A percentile compares a stretch with the other conserved stretches of the same genome.
Evolutionary conservation across 35 echinoderm and acorn worm genomes (phyloP).

Genomic region (Patiria miniata): DNA sequence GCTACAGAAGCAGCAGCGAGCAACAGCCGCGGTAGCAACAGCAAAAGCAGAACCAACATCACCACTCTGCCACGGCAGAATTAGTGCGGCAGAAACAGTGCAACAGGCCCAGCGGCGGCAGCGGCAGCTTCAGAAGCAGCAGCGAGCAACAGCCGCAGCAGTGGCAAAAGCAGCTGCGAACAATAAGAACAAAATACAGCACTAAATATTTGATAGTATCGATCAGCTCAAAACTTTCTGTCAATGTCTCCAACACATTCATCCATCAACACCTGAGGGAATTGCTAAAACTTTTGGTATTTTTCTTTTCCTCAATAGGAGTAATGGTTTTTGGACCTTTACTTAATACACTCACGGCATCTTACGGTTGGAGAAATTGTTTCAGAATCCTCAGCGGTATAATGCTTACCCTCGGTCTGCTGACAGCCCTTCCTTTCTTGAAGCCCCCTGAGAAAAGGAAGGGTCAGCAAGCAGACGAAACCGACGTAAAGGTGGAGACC

Average conservation of each 20-base stretch:
- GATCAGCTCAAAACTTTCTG: too few species aligned
- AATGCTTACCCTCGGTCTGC: not conserved
- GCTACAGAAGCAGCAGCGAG: too few species aligned
- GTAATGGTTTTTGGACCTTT: not conserved
- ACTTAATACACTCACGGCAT: not conserved
- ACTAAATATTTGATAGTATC: too few species aligned
- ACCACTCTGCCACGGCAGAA: too few species aligned
- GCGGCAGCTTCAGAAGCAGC: not conserved
- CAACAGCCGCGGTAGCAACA: too few species aligned
- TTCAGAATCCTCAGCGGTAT: not conserved
- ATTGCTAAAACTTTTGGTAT: not conserved
- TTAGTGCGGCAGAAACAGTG: too few species aligned
- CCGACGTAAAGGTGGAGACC: not conserved
- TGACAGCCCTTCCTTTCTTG: not conserved
- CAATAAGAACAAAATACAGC: too few species aligned
- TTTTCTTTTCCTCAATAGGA: not conserved
- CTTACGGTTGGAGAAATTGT: not conserved
- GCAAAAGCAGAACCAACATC: too few species aligned
- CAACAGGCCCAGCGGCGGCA: too few species aligned
- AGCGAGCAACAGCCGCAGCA: not conserved
- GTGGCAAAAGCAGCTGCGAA: too few species aligned
- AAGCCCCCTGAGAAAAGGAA: not conserved
- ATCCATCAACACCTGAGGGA: not conserved
- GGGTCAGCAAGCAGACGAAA: not conserved
- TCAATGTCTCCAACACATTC: not conserved